These are phyloP conservation scores for Platysternon megacephalum DNA, from an alignment of 2,113 vertebrate species.

Conservation along the genomic window DNA sequence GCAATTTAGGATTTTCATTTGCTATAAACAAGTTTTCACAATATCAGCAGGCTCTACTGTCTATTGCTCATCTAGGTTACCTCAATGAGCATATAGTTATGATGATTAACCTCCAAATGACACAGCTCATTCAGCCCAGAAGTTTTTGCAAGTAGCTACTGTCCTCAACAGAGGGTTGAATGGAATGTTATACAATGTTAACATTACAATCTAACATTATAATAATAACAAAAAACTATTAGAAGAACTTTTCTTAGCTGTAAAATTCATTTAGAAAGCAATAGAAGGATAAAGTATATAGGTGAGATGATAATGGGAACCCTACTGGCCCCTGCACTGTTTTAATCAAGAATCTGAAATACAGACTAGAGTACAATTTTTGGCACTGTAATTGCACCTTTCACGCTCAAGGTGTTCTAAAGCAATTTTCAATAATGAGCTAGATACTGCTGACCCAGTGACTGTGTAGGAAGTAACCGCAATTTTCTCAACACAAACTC, in stretches of 20 bases:
- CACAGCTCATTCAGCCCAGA: neutral
- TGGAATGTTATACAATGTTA: neutral
- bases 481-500: constrained; percentile 6
- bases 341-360: constrained; percentile 61
- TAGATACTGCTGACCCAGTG: constrained; percentile 21
- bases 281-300: constrained; percentile 35
- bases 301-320: constrained; percentile 56
- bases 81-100: neutral
- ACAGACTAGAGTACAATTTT: constrained; percentile 41
- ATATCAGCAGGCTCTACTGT: neutral
- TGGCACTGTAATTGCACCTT: constrained; percentile 60
- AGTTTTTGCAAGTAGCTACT: neutral
- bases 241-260: constrained; percentile 6
- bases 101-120: neutral
- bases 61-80: neutral
- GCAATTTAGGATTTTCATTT: neutral
- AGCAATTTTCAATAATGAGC: constrained; percentile 57
- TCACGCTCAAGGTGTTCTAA: constrained; percentile 46
- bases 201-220: neutral
- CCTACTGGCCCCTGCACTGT: constrained; percentile 20
- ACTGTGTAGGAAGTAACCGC: constrained; percentile 32
- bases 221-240: constrained; percentile 18
- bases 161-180: neutral
- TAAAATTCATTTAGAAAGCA: constrained; percentile 39
- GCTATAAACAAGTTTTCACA: neutral